Conservation (phyloP, 2,797 vertebrate genomes). For the Acanthurus leucopareius region DNA sequence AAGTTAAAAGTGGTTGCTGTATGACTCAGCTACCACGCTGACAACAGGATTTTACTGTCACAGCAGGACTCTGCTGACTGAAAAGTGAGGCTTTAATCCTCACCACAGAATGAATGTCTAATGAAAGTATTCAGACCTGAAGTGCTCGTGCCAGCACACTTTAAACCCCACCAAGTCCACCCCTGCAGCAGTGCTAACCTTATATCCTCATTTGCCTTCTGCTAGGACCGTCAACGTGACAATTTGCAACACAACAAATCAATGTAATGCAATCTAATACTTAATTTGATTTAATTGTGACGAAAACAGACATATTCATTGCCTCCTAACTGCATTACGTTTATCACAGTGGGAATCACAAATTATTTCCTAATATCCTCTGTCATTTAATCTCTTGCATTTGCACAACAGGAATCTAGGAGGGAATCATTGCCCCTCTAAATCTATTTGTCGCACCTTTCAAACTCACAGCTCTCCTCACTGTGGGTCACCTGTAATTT, state of each 20-base stretch:
- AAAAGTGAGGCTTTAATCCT: slow-evolving; percentile 47
- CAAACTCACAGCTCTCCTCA: slow-evolving; percentile 73
- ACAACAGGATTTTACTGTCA: slow-evolving; percentile 41
- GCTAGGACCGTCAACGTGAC: slow-evolving; percentile 59
- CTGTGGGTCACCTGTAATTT: slow-evolving; percentile 83
- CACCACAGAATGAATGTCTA: slow-evolving; percentile 44
- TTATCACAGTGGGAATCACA: slow-evolving; percentile 79
- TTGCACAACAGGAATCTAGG: slow-evolving; percentile 80
- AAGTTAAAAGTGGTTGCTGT: slow-evolving; percentile 42
- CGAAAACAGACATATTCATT: slow-evolving; percentile 80
- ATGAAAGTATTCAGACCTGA: slow-evolving; percentile 50
- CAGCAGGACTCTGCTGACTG: slow-evolving; percentile 9
- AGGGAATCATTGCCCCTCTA: slow-evolving; percentile 79
- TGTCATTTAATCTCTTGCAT: slow-evolving; percentile 82
- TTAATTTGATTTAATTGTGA: slow-evolving; percentile 76
- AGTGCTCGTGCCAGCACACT: slow-evolving; percentile 51
- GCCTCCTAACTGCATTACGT: slow-evolving; percentile 77
- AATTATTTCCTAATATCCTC: slow-evolving; percentile 80
- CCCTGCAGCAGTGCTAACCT: slow-evolving; percentile 66
- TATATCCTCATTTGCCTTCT: slow-evolving; percentile 69
- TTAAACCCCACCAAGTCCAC: slow-evolving; percentile 53
- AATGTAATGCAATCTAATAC: slow-evolving; percentile 71
- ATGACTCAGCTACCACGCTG: slow-evolving; percentile 40
- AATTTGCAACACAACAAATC: slow-evolving; percentile 79
- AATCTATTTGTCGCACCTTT: slow-evolving; percentile 83